A percentile compares a stretch with the other conserved stretches of the same genome.
Conservation (phyloP, 2,888 invertebrate species). For the Sipha maydis region DNA sequence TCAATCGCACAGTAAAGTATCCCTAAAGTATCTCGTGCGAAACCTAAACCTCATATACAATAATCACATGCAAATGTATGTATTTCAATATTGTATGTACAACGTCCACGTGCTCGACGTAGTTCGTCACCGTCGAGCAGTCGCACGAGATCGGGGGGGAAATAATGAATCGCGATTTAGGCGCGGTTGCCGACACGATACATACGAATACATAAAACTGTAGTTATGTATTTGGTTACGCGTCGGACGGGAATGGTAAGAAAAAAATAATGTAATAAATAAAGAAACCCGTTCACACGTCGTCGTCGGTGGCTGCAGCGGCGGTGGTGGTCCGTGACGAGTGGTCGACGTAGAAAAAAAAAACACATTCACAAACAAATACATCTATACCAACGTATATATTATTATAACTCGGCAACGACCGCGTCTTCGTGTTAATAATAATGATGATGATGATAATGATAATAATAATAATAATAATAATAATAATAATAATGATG, state of each 20-base stretch:
- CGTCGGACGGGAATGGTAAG: not conserved
- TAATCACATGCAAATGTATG: not conserved
- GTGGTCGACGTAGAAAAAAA: constrained; percentile 6
- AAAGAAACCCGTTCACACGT: constrained; percentile 33
- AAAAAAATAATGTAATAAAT: not conserved
- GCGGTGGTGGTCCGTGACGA: constrained; percentile 22
- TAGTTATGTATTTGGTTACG: not conserved
- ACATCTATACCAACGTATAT: not conserved
- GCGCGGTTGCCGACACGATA: not conserved
- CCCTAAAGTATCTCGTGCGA: not conserved
- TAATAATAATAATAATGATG: not conserved
- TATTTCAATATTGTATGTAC: not conserved
- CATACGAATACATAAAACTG: not conserved
- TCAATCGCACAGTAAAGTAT: not conserved
- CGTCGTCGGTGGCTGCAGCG: not conserved
- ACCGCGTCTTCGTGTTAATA: not conserved
- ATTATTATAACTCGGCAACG: not conserved
- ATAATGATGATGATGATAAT: not conserved
- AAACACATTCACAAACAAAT: not conserved
- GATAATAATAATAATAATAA: not conserved
- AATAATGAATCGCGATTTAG: not conserved
- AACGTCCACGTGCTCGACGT: not conserved
- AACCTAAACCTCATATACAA: not conserved
- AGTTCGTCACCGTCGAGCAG: not conserved
- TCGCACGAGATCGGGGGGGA: not conserved